phyloP scores from a whole-genome alignment of 2,888 invertebrate species.

The Drosophila mettleri region DNA sequence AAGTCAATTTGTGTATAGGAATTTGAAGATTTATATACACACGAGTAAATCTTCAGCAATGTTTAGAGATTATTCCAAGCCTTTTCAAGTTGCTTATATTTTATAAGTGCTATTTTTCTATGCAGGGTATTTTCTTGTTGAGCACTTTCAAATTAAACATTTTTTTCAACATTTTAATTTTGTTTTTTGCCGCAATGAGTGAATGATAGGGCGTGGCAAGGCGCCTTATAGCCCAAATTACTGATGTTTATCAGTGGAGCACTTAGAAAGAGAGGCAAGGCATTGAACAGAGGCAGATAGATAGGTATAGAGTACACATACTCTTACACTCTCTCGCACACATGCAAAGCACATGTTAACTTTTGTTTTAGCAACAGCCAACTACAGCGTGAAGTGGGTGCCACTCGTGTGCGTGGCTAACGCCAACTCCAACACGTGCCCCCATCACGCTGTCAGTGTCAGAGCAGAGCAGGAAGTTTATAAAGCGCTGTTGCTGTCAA shows the following conservation, averaged over 20 bases:
- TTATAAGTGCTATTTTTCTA: not conserved
- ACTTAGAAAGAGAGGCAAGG: constrained; percentile 24
- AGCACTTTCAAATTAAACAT: not conserved
- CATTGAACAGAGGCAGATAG: constrained; percentile 1
- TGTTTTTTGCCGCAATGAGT: constrained; percentile 60
- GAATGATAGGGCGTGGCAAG: constrained; percentile 56
- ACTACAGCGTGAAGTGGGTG: constrained; percentile 64
- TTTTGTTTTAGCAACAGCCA: constrained; percentile 80
- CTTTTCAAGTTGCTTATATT: not conserved
- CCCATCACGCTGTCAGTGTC: constrained; percentile 54
- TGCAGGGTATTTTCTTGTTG: constrained; percentile 24
- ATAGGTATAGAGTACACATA: constrained; percentile 10
- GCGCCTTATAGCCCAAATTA: constrained; percentile 61
- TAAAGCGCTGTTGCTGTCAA: constrained; percentile 66
- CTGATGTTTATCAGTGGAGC: constrained; percentile 73
- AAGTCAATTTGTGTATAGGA: not conserved
- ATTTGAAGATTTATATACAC: not conserved
- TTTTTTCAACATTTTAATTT: constrained; percentile 49
- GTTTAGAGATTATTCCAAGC: fast-evolving
- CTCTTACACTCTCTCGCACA: constrained; percentile 23
- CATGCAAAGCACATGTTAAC: constrained; percentile 64
- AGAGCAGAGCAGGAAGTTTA: constrained; percentile 52
- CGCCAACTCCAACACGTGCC: constrained; percentile 40
- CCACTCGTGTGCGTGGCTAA: constrained; percentile 70
- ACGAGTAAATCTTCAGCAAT: too few species aligned